These are phyloP conservation scores for Gephyroberyx darwinii DNA, from an alignment of 2,797 vertebrate species.

Conservation along the genomic window DNA sequence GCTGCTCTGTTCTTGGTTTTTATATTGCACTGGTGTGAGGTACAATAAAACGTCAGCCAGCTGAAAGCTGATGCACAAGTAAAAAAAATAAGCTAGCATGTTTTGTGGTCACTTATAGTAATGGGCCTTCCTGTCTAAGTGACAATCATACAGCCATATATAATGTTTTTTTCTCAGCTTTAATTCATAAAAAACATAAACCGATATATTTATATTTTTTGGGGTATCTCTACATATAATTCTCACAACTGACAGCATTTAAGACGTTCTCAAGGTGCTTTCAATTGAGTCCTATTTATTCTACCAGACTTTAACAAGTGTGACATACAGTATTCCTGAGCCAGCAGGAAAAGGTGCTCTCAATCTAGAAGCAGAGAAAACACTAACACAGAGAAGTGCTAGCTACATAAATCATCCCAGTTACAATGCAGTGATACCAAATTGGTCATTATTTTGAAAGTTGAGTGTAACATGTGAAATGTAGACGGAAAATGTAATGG, in stretches of 20 bases:
- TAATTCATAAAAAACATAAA: constrained; percentile 45
- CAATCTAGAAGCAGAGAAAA: constrained; percentile 40
- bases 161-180: constrained; percentile 3
- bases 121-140: constrained; percentile 56
- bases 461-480: constrained; percentile 33
- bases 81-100: constrained; percentile 47
- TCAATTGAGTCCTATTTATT: constrained; percentile 8
- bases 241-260: constrained; percentile 34
- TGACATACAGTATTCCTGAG: constrained; percentile 69
- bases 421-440: constrained; percentile 35
- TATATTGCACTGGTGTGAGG: constrained; percentile 75
- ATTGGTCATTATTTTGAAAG: constrained; percentile 40
- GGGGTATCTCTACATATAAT: constrained; percentile 23
- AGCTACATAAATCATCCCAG: constrained; percentile 40
- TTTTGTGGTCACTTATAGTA: constrained; percentile 20
- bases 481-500: constrained; percentile 41
- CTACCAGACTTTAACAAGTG: constrained; percentile 11
- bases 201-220: constrained; percentile 41
- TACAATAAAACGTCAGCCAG: constrained; percentile 58
- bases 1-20: constrained; percentile 45
- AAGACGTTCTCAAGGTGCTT: constrained; percentile 43
- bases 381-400: constrained; percentile 41
- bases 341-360: constrained; percentile 78
- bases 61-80: constrained; percentile 32
- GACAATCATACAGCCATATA: constrained; percentile 68